phyloP scores from a whole-genome alignment of 1,140 invertebrate genomes.

The Aphaenogaster rudis region DNA sequence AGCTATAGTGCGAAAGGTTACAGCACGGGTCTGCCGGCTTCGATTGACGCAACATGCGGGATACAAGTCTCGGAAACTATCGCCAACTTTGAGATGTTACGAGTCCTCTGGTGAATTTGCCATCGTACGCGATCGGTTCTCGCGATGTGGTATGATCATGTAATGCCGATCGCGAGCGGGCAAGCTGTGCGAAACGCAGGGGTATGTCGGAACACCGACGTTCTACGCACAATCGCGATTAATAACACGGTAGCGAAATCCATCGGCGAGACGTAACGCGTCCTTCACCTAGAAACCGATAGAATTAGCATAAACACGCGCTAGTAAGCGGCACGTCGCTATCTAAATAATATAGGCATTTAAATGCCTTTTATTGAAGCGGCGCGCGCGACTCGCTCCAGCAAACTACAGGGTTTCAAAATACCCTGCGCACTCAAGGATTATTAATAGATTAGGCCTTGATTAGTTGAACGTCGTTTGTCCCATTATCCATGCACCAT shows the following conservation, averaged over 20 bases:
- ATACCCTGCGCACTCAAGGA: background rate
- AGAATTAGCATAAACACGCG: constrained; percentile 47
- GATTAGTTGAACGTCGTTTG: background rate
- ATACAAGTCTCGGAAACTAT: constrained; percentile 24
- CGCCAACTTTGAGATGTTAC: background rate
- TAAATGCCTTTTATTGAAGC: constrained; percentile 44
- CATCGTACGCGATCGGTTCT: background rate
- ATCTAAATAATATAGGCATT: constrained; percentile 53
- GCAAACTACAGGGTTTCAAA: constrained; percentile 3
- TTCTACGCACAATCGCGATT: constrained; percentile 12
- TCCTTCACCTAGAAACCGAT: constrained; percentile 63
- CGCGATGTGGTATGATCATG: background rate
- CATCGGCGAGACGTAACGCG: constrained; percentile 20
- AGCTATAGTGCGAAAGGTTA: constrained; percentile 34
- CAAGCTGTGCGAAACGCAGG: background rate
- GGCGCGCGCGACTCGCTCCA: background rate
- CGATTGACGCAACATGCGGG: constrained; percentile 36
- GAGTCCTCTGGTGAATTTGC: background rate
- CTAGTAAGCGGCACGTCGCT: constrained; percentile 23
- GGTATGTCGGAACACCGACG: background rate
- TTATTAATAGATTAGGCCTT: constrained; percentile 9
- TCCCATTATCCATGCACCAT: background rate
- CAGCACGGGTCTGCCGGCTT: background rate
- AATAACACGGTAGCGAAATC: constrained; percentile 35
- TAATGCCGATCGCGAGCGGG: background rate